Conservation (phyloP, 2,113 vertebrate species). For the Stomatorhinus ivindoensis region DNA sequence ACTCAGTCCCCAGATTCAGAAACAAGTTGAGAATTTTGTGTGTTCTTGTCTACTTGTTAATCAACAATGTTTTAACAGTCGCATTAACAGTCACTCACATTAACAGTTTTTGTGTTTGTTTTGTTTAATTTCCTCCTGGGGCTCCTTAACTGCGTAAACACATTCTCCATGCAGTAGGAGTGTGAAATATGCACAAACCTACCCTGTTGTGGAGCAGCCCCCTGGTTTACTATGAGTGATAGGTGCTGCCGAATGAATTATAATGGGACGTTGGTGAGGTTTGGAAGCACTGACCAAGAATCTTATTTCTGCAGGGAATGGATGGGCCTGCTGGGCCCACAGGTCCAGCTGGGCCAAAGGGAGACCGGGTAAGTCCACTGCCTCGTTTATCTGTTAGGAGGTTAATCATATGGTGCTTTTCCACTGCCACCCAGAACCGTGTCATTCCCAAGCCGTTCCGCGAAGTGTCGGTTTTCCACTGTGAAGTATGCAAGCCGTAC, state of each 20-base stretch:
- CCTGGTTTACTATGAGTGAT: background rate
- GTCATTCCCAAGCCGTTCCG: background rate
- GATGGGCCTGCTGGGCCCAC: slow-evolving; percentile 83
- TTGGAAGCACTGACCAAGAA: background rate
- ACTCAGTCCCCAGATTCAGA: background rate
- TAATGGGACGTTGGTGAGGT: background rate
- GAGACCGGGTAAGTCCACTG: slow-evolving; percentile 79
- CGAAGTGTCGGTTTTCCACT: background rate
- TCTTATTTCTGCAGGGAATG: slow-evolving; percentile 58
- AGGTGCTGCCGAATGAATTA: background rate
- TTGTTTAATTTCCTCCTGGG: background rate
- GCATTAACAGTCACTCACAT: slow-evolving; percentile 64
- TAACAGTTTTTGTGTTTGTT: slow-evolving; percentile 42
- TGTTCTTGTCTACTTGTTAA: slow-evolving; percentile 40
- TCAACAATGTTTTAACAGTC: slow-evolving; percentile 26
- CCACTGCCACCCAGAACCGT: background rate
- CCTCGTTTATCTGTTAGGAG: background rate
- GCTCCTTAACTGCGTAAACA: background rate
- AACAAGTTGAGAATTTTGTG: background rate
- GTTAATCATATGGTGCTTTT: background rate
- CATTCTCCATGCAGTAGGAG: background rate
- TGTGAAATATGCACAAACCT: background rate
- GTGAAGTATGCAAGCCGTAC: background rate
- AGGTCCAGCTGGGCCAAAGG: slow-evolving; percentile 94
- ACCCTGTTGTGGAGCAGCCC: background rate